phyloP scores from a whole-genome alignment of 53 echinoderm and acorn worm species.

The Apostichopus leukothele region DNA sequence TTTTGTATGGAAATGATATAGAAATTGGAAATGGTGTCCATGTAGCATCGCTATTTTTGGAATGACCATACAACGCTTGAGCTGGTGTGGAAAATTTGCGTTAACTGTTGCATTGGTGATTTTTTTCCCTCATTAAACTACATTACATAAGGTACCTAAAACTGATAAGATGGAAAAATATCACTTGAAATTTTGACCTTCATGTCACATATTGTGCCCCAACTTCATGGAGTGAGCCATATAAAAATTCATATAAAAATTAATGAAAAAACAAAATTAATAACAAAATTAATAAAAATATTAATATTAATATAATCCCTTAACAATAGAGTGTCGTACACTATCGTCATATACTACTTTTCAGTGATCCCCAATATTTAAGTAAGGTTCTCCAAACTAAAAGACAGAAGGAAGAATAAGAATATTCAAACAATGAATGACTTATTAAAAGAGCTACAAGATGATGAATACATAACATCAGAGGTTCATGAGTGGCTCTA shows the following conservation, averaged over 20 bases:
- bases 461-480: not conserved
- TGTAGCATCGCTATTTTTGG: conserved; percentile 22
- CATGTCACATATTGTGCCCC: conserved; percentile 8
- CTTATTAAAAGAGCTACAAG: not conserved
- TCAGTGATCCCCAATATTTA: too few species aligned
- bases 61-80: conserved; percentile 30
- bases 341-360: too few species aligned
- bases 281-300: too few species aligned
- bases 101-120: not conserved
- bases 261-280: too few species aligned
- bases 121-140: not conserved
- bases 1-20: not conserved
- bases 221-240: conserved; percentile 12
- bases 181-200: conserved; percentile 16
- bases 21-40: conserved; percentile 14
- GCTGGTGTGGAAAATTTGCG: not conserved
- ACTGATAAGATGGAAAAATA: conserved; percentile 4
- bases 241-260: not conserved
- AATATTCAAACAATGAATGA: not conserved
- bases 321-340: too few species aligned
- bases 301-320: too few species aligned
- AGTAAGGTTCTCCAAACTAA: not conserved
- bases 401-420: not conserved
- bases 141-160: conserved; percentile 2
- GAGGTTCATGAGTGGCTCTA: not conserved